A percentile compares a stretch with the other conserved stretches of the same genome.
Evolutionary conservation across 2,797 vertebrate genomes (phyloP).

Genomic region (Manis pentadactyla): DNA sequence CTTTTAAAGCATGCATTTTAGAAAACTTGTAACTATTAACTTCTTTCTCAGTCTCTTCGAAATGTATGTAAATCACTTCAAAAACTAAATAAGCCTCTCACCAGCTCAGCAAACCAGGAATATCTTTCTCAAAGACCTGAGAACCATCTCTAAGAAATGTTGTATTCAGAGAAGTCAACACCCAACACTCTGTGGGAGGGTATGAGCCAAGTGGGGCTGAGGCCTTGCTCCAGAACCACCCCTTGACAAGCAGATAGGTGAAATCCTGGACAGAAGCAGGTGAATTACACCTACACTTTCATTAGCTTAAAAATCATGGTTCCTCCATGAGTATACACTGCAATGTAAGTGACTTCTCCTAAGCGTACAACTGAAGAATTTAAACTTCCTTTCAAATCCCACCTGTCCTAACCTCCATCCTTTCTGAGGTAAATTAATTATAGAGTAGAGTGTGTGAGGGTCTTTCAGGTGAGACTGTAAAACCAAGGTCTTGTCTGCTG

Average conservation of each 20-base stretch:
- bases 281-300: neutral
- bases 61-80: constrained; percentile 7
- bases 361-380: neutral
- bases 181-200: neutral
- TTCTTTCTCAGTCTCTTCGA: constrained; percentile 35
- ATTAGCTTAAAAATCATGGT: neutral
- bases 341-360: neutral
- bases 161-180: neutral
- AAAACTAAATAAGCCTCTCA: neutral
- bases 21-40: constrained; percentile 13
- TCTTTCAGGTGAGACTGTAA: constrained; percentile 57
- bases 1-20: neutral
- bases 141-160: neutral
- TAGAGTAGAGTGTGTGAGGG: constrained; percentile 18
- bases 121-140: neutral
- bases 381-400: constrained; percentile 59
- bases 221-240: neutral
- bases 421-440: constrained; percentile 74
- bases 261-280: neutral
- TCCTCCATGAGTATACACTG: neutral
- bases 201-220: neutral
- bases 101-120: neutral
- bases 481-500: constrained; percentile 41
- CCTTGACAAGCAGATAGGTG: neutral
- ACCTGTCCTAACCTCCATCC: constrained; percentile 56